Evolutionary conservation across 2,888 invertebrate species (phyloP).

Genomic region (Nomada ruficornis): DNA sequence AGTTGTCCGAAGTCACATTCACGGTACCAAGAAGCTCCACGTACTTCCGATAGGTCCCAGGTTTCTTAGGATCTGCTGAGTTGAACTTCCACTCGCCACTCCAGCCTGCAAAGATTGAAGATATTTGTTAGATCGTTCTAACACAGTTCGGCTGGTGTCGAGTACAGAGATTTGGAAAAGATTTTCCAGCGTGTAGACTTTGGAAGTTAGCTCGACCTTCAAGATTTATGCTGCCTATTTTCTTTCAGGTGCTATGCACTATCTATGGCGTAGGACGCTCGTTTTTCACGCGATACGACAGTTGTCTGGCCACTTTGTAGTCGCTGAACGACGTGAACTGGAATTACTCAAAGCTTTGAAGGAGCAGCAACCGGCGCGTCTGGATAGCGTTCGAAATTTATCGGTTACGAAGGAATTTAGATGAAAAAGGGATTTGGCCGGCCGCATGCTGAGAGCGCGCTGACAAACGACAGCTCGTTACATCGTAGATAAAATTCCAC

Average conservation of each 20-base stretch:
- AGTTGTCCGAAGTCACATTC: not conserved
- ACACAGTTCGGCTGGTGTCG: not conserved
- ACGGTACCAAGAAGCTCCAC: not conserved
- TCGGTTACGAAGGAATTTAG: constrained; percentile 51
- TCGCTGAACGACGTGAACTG: not conserved
- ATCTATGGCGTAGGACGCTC: not conserved
- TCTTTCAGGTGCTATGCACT: not conserved
- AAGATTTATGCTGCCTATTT: not conserved
- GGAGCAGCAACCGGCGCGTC: constrained; percentile 5
- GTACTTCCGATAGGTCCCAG: accelerated
- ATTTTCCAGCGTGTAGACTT: not conserved
- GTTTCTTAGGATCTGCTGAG: too few species aligned
- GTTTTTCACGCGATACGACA: not conserved
- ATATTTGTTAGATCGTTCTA: not conserved
- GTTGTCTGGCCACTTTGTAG: not conserved
- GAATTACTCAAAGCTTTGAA: constrained; percentile 17
- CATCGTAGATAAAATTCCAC: constrained; percentile 49
- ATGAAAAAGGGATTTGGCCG: constrained; percentile 54
- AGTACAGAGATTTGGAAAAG: too few species aligned
- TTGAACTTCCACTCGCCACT: not conserved
- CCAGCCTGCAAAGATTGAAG: constrained; percentile 4
- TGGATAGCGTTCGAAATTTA: constrained; percentile 46
- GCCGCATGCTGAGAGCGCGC: constrained; percentile 8
- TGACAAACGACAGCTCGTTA: constrained; percentile 48
- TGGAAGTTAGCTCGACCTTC: not conserved